Evolutionary conservation across 2,113 vertebrate genomes (phyloP), one percentile per base, ranked within the genome.

Genomic region (Paralichthys olivaceus): DNA sequence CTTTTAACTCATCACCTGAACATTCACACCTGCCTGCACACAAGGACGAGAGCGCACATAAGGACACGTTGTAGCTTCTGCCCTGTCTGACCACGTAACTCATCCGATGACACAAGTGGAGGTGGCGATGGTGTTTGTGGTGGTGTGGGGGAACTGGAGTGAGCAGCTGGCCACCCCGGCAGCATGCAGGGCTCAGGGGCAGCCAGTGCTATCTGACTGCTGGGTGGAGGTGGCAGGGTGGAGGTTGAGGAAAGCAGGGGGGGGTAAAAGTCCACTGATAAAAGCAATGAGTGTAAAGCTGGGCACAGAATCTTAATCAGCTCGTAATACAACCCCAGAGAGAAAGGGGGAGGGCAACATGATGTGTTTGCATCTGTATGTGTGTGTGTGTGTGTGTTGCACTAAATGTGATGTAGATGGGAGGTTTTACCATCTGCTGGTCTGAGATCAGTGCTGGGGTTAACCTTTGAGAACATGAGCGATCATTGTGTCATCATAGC

Each of bases 271-370:
- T 71, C 80, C 74, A 58, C 75, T 75, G 86, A 91, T 90, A 90
- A 90, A 90, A 90, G 85, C 82, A 62, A 40, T 58, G 71, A 43
- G 74, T 51, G 11, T 64, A 68, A 69, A 72, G 81, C 57, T 75
- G 12, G 58, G 76, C 67, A 64, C 61, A 83, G 92, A 92, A 91
- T 92, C 74, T 74, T 79, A 88, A 90, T 89, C 69, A 85, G 85
- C 40, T 59, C 43, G 69, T 60, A 79, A 80, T 76, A 81, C 65
- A 80, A 66, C 49, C 69, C 64, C 3, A 8, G 8, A 5, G n/a
- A 26, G 58, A 68, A 76, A 47, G 28, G 25, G 8, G 26, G 75
- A 28, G 57, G 45, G 5, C 5, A 56, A 53, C 0, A 28, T 34
- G 70, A 23, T 53, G 61, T 43, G 34, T 66, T 57, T 69, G 26